Evolutionary conservation across 2,797 vertebrate species (phyloP).

Genomic region (Morelia viridis): DNA sequence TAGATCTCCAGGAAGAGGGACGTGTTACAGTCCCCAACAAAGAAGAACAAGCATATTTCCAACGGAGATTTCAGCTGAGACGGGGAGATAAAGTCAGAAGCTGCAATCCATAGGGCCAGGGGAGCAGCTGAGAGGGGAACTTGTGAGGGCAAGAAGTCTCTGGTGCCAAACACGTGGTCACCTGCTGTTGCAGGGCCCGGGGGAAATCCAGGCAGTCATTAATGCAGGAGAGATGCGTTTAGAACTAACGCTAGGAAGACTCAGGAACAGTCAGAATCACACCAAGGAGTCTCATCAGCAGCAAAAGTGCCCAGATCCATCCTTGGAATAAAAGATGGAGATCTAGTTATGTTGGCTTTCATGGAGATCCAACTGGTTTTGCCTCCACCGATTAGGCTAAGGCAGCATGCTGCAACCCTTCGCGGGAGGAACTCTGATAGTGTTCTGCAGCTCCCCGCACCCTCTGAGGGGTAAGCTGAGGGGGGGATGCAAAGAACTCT

Average conservation of each 20-base stretch:
- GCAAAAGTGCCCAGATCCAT: not conserved
- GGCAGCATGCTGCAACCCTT: too few relatives aligned
- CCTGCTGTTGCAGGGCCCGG: not conserved
- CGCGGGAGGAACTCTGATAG: too few relatives aligned
- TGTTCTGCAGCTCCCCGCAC: too few relatives aligned
- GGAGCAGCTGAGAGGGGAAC: not conserved
- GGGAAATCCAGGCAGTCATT: fast-evolving
- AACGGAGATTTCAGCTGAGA: slow-evolving; percentile 10
- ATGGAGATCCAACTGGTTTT: not conserved
- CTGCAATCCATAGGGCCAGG: slow-evolving; percentile 17
- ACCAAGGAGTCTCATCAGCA: not conserved
- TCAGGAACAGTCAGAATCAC: not conserved
- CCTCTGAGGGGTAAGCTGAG: too few relatives aligned
- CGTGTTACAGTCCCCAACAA: not conserved
- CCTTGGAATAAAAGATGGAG: not conserved
- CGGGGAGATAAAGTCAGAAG: not conserved
- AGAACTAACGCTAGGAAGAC: not conserved
- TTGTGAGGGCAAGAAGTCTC: too few relatives aligned
- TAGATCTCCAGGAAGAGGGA: slow-evolving; percentile 20
- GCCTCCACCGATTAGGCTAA: not conserved
- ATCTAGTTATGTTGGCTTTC: not conserved
- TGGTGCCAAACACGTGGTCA: not conserved
- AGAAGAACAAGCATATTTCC: slow-evolving; percentile 13
- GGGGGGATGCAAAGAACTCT: too few relatives aligned
- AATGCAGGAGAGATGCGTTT: not conserved